These are phyloP conservation scores for Drosophila insularis DNA, from an alignment of 1,140 invertebrate genomes.

Conservation along the genomic window DNA sequence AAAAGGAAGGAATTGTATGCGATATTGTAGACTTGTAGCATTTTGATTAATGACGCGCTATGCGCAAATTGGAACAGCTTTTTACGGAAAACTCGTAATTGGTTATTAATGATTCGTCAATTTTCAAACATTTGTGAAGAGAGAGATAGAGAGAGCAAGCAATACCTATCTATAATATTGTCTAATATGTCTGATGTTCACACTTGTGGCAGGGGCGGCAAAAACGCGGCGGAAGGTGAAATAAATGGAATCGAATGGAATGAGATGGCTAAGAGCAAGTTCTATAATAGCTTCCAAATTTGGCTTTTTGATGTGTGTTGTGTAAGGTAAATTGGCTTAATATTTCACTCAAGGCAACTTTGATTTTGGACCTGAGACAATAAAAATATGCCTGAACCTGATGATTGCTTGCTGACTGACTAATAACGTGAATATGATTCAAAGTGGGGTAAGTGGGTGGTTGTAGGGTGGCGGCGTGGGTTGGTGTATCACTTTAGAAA, in stretches of 20 bases:
- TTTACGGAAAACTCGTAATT: conserved; percentile 69
- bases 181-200: conserved; percentile 19
- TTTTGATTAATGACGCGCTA: conserved; percentile 72
- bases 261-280: conserved; percentile 45
- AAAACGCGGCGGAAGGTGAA: conserved; percentile 7
- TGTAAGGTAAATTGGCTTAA: conserved; percentile 59
- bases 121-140: conserved; percentile 41
- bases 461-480: not conserved
- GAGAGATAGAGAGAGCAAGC: not conserved
- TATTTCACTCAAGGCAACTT: conserved; percentile 50
- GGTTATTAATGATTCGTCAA: conserved; percentile 72
- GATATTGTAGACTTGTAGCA: conserved; percentile 33
- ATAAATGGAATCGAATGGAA: conserved; percentile 13
- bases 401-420: conserved; percentile 36
- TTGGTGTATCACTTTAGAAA: not conserved
- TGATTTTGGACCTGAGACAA: conserved; percentile 23
- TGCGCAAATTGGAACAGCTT: conserved; percentile 75
- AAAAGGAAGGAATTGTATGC: conserved; percentile 29
- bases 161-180: not conserved
- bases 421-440: not conserved
- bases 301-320: conserved; percentile 38
- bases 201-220: conserved; percentile 26
- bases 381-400: conserved; percentile 10
- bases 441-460: not conserved
- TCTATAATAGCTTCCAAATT: conserved; percentile 58